Base-by-base conservation (phyloP, 2,888 invertebrate genomes). In the Mimas tiliae region DNA sequence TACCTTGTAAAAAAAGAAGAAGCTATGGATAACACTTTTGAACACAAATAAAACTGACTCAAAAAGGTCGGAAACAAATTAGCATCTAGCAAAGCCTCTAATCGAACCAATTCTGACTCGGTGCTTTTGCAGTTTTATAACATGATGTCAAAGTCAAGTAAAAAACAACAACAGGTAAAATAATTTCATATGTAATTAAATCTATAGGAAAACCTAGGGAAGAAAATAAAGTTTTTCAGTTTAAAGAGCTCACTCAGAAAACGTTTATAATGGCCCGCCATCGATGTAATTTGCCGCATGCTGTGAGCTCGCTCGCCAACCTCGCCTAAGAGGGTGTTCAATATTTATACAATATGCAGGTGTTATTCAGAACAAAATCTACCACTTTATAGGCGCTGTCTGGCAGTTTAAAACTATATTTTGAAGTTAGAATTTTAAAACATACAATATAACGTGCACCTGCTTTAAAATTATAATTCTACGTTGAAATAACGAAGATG, bases 241-340 rank as follows among this genome's bases (percentile, higher is more conserved):
- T 14, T 6, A 2, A 34, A 34, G 1, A 42, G 19, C 19, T 34
- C n/a, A 9, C 55, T 38, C n/a, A 14, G 38, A 42, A 58, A 58
- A 6, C 6, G 19, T 42, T 38, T n/a, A 38, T 55, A 55, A 42
- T 38, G 19, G 64, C 42, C 47, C 11, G 42, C 64, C 27, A 38
- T 51, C 64, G 38, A 50, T 45, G 42, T 27, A 64, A 53, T 64
- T 64, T 64, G 42, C 52, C 52, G 38, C 64, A 52, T 64, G 52
- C 27, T 52, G 52, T 42, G 53, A n/a, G 9, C 38, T 16, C 6
- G 12, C 58, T 19, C 55, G 42, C 42, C 42, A 11, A 3, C 42
- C 34, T 12, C 14, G n/a, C 8, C 12, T 38, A 9, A 55, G 19
- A 50, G 50, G 50, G 50, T 33, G 33, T 27, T 52, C 27, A 14